These are phyloP conservation scores for Gonioctena quinquepunctata DNA, from an alignment of 1,140 invertebrate genomes.

Conservation along the genomic window DNA sequence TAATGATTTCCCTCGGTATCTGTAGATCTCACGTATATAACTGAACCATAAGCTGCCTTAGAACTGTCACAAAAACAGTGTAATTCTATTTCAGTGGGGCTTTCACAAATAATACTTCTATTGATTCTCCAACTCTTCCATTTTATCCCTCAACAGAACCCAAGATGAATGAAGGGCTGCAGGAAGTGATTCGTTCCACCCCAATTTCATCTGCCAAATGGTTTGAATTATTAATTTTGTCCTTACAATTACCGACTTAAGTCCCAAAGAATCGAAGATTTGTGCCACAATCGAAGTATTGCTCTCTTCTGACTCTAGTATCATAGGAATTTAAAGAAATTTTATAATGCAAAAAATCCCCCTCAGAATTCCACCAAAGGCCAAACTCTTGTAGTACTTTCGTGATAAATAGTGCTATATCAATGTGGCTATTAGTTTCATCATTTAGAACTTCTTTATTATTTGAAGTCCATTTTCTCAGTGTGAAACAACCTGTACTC, in stretches of 20 bases:
- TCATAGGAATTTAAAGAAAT: conserved; percentile 29
- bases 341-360: conserved; percentile 4
- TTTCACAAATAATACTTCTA: neutral
- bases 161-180: conserved; percentile 1
- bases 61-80: conserved; percentile 48
- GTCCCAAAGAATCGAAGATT: conserved; percentile 58
- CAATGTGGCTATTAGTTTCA: neutral
- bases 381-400: conserved; percentile 25
- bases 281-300: conserved; percentile 48
- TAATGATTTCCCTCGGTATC: conserved; percentile 24
- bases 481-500: conserved; percentile 27
- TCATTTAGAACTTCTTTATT: conserved; percentile 9
- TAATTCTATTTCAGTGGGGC: conserved; percentile 15
- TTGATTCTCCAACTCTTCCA: neutral
- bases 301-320: too few species aligned
- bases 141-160: neutral
- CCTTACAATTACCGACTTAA: conserved; percentile 45
- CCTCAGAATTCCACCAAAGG: conserved; percentile 13
- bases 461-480: conserved; percentile 44
- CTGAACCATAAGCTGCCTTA: conserved; percentile 43
- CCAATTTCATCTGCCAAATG: conserved; percentile 9
- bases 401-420: conserved; percentile 22
- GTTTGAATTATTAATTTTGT: conserved; percentile 20
- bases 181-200: neutral
- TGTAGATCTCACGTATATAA: conserved; percentile 39